phyloP scores from a whole-genome alignment of 2,888 invertebrate genomes.

The Noctuana brunneofusca region DNA sequence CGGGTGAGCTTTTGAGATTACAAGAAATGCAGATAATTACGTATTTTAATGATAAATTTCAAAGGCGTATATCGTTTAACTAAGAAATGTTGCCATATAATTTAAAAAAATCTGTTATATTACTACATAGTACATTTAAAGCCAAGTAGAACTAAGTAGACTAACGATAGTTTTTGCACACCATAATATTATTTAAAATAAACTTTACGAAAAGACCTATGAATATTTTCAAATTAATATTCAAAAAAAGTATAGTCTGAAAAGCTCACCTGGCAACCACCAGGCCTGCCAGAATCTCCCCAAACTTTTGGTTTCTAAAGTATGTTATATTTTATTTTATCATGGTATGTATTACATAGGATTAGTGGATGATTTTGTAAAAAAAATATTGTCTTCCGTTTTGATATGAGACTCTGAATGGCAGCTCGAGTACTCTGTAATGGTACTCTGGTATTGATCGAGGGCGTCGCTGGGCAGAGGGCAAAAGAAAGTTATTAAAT shows the following conservation, averaged over 20 bases:
- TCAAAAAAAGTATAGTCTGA: neutral
- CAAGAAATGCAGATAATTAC: too few species aligned
- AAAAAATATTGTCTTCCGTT: constrained; percentile 69
- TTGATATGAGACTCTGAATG: constrained; percentile 51
- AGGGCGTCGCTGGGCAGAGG: neutral
- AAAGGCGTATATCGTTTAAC: too few species aligned
- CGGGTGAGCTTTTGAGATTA: constrained; percentile 11
- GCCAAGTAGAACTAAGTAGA: too few species aligned
- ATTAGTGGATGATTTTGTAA: constrained; percentile 42
- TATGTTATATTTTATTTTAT: constrained; percentile 55
- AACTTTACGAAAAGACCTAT: too few species aligned
- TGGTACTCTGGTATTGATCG: neutral
- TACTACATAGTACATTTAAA: too few species aligned
- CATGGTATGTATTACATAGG: constrained; percentile 42
- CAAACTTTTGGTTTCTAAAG: constrained; percentile 32
- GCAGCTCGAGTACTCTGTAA: constrained; percentile 46
- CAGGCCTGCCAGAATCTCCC: constrained; percentile 42
- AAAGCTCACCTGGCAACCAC: neutral
- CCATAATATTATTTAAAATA: too few species aligned
- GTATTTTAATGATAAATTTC: too few species aligned
- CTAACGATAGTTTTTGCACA: too few species aligned
- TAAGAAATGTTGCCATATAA: neutral
- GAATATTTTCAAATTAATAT: neutral
- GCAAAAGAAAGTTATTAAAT: too few species aligned
- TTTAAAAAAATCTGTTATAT: neutral